Conservation (phyloP, 2,113 vertebrate genomes). For the Nettapus auritus region DNA sequence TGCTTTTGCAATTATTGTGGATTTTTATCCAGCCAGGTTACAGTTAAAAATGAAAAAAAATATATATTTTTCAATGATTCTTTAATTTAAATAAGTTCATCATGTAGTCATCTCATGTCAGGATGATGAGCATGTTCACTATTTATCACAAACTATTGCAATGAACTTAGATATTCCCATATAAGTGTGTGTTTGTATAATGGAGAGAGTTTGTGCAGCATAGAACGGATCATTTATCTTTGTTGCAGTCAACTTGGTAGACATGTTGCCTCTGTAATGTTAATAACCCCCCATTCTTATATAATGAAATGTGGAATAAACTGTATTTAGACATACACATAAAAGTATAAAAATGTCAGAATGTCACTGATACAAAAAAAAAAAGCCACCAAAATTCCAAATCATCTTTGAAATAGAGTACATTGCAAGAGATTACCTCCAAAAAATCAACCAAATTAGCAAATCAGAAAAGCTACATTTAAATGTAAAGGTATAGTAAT, state of each 20-base stretch:
- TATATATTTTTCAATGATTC: neutral
- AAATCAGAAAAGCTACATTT: neutral
- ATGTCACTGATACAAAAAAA: neutral
- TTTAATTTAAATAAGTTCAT: slow-evolving; percentile 14
- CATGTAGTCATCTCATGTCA: neutral
- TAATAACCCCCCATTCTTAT: neutral
- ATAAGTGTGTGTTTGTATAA: neutral
- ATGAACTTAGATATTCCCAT: neutral
- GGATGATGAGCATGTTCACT: neutral
- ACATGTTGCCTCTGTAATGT: neutral
- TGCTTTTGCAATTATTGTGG: neutral
- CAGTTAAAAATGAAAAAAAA: neutral
- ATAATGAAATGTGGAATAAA: neutral
- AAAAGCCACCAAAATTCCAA: neutral
- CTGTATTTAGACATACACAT: neutral
- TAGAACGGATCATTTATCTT: slow-evolving; percentile 13
- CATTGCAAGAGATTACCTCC: neutral
- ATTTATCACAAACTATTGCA: neutral
- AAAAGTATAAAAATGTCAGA: neutral
- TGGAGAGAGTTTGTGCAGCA: neutral
- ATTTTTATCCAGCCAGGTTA: neutral
- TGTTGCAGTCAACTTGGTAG: neutral
- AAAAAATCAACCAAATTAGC: neutral
- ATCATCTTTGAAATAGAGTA: neutral
- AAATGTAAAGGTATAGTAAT: neutral